These are phyloP conservation scores for Mormyrus iriodes DNA, from an alignment of 2,113 vertebrate genomes.

Conservation along the genomic window DNA sequence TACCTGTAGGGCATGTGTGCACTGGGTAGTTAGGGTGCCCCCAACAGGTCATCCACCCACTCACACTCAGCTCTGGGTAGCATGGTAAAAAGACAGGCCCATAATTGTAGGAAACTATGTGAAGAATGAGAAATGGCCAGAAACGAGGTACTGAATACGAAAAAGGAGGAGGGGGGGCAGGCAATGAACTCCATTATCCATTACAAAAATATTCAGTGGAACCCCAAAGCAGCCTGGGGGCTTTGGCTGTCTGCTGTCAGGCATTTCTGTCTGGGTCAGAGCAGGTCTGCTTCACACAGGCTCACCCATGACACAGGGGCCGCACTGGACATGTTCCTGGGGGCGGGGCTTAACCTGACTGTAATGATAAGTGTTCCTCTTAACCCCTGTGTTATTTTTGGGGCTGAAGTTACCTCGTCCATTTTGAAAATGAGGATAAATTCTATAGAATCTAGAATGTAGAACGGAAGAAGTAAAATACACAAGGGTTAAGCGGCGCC, in stretches of 20 bases:
- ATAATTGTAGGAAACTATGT: background rate
- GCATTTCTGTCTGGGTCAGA: background rate
- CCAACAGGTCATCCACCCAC: background rate
- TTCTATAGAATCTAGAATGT: no score
- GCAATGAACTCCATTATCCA: background rate
- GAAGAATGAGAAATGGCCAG: background rate
- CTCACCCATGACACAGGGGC: no score
- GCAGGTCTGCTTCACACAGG: no score
- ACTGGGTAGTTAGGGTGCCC: background rate
- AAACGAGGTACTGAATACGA: background rate
- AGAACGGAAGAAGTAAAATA: no score
- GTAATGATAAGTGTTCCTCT: no score
- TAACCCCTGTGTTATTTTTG: no score
- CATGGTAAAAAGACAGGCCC: background rate
- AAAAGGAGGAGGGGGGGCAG: background rate
- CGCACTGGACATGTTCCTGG: no score
- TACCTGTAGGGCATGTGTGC: background rate
- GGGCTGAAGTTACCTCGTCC: no score
- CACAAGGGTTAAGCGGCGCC: no score
- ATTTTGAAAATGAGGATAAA: no score
- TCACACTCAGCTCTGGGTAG: background rate
- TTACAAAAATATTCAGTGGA: background rate
- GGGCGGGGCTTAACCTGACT: no score
- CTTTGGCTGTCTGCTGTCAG: background rate
- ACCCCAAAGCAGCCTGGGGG: background rate